These are phyloP conservation scores for Nesometra sesokonis DNA, from an alignment of 35 echinoderm and acorn worm genomes.

Conservation along the genomic window DNA sequence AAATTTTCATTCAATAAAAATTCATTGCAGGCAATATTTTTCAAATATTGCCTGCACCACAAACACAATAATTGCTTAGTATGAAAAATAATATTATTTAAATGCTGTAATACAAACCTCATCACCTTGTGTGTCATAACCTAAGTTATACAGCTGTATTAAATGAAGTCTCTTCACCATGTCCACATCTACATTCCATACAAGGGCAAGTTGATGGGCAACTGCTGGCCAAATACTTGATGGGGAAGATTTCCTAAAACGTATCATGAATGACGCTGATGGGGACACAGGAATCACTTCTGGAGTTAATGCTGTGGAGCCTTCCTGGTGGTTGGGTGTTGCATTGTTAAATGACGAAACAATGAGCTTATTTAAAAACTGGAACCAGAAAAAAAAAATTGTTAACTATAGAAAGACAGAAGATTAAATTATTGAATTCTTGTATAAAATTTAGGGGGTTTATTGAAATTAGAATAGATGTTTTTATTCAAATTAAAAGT, in stretches of 20 bases:
- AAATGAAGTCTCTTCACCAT: constrained; percentile 70
- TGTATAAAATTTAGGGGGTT: too few species aligned
- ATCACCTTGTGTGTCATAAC: constrained; percentile 78
- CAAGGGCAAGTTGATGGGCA: constrained; percentile 61
- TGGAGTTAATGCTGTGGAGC: not conserved
- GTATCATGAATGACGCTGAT: not conserved
- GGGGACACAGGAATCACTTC: constrained; percentile 9
- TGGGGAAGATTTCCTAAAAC: not conserved
- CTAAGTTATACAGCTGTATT: constrained; percentile 77
- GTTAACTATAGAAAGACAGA: too few species aligned
- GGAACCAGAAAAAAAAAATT: constrained; percentile 2
- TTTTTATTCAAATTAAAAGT: too few species aligned
- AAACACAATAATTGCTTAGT: too few species aligned
- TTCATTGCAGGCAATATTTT: too few species aligned
- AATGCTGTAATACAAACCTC: too few species aligned
- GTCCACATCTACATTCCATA: constrained; percentile 57
- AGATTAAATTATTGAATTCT: too few species aligned
- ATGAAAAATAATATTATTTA: too few species aligned
- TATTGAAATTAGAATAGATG: too few species aligned
- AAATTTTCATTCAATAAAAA: too few species aligned
- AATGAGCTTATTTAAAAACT: constrained; percentile 63
- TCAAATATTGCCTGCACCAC: too few species aligned
- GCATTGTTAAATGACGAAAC: constrained; percentile 48
- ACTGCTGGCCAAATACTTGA: constrained; percentile 43
- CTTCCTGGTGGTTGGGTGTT: constrained; percentile 39